phyloP scores from a whole-genome alignment of 2,113 vertebrate genomes.

The Chrysochloris asiatica region DNA sequence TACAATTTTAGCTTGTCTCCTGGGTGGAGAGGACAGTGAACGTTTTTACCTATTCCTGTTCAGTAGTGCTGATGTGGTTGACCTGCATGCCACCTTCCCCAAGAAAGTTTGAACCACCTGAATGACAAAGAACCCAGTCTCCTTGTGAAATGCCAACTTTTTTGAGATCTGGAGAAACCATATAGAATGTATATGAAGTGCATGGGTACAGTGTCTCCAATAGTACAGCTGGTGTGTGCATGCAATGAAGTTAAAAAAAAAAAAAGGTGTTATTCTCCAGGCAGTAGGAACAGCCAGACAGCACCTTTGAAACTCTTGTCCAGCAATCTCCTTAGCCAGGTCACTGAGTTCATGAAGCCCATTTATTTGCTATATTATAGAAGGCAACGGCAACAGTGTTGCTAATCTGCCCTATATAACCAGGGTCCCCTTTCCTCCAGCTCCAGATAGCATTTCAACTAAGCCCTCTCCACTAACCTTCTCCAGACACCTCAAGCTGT shows the following conservation, averaged over 20 bases:
- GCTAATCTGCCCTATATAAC: neutral
- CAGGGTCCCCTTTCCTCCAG: neutral
- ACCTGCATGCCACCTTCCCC: neutral
- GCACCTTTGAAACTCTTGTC: neutral
- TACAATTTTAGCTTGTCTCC: no score
- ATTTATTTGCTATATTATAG: neutral
- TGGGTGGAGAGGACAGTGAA: no score
- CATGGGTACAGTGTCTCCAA: neutral
- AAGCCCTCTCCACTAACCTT: neutral
- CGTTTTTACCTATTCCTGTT: no score
- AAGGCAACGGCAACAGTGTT: neutral
- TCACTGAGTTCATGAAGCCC: neutral
- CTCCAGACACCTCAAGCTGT: neutral
- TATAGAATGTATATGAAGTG: neutral
- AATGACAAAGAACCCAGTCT: neutral
- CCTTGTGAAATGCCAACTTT: neutral
- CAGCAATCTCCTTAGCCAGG: neutral
- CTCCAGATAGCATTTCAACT: neutral
- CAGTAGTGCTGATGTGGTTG: neutral
- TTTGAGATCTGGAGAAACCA: neutral
- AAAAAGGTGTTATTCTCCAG: neutral
- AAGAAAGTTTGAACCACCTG: neutral
- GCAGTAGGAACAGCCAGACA: neutral
- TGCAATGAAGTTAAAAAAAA: neutral
- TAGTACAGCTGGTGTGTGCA: neutral